Evolutionary conservation across 2,113 vertebrate species (phyloP).

Genomic region (Tragelaphus imberbis): DNA sequence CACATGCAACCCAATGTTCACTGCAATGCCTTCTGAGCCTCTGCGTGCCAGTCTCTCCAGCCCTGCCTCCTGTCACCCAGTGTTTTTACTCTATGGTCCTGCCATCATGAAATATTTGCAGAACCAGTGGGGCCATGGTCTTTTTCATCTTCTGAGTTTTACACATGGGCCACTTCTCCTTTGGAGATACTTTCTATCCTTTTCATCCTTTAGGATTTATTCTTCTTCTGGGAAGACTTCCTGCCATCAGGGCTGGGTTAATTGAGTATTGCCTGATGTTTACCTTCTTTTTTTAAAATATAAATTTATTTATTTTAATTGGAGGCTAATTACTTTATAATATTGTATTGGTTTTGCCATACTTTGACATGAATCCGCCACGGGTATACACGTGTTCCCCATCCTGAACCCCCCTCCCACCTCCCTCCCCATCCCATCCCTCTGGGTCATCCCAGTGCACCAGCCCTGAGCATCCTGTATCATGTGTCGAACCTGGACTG

Average conservation of each 20-base stretch:
- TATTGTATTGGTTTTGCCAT: no score
- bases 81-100: background rate
- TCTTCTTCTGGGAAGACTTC: background rate
- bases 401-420: no score
- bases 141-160: background rate
- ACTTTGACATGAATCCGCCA: no score
- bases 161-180: background rate
- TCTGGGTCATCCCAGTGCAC: no score
- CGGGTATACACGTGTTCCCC: no score
- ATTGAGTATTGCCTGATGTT: background rate
- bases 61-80: background rate
- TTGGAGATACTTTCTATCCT: background rate
- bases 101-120: background rate
- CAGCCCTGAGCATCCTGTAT: no score
- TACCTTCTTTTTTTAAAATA: background rate
- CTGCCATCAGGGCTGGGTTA: background rate
- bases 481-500: no score
- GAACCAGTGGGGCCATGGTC: background rate
- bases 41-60: background rate
- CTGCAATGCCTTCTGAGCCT: background rate
- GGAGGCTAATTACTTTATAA: no score
- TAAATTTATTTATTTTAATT: no score
- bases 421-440: no score
- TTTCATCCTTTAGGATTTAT: background rate
- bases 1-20: background rate